Evolutionary conservation across 1,140 invertebrate genomes (phyloP).

Genomic region (Panulirus ornatus): DNA sequence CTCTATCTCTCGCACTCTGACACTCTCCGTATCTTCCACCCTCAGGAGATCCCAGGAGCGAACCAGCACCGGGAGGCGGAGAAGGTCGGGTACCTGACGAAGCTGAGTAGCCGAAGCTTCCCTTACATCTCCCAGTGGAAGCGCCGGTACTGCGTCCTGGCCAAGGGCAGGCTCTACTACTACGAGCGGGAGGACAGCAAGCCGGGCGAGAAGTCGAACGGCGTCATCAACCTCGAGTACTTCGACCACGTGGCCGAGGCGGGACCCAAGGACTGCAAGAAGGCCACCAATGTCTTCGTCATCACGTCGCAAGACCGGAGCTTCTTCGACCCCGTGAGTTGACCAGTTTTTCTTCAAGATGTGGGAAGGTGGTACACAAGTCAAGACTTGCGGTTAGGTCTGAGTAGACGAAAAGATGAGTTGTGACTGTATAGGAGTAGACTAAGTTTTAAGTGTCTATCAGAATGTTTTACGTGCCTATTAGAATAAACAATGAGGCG

Average conservation of each 20-base stretch:
- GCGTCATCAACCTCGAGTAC: constrained; percentile 78
- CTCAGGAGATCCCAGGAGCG: constrained; percentile 70
- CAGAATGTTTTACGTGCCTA: no score
- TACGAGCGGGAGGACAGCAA: constrained; percentile 77
- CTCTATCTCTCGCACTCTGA: no score
- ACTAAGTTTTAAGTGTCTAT: no score
- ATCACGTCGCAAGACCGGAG: constrained; percentile 77
- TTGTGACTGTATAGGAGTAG: not conserved
- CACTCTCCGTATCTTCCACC: not conserved
- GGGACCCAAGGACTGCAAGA: constrained; percentile 76
- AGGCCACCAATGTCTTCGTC: constrained; percentile 77
- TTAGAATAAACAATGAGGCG: no score
- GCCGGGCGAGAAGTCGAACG: constrained; percentile 76
- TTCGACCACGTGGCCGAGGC: constrained; percentile 77
- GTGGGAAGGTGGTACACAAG: no score
- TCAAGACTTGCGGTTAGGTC: not conserved
- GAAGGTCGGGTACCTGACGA: constrained; percentile 76
- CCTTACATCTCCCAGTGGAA: constrained; percentile 77
- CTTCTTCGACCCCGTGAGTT: constrained; percentile 77
- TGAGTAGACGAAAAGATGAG: not conserved
- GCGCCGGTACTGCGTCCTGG: constrained; percentile 77
- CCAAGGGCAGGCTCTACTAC: constrained; percentile 77
- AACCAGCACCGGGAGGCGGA: constrained; percentile 61
- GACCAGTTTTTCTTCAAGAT: not conserved
- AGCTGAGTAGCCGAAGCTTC: constrained; percentile 77